phyloP scores from a whole-genome alignment of 1,140 invertebrate species.

The Cherax destructor region DNA sequence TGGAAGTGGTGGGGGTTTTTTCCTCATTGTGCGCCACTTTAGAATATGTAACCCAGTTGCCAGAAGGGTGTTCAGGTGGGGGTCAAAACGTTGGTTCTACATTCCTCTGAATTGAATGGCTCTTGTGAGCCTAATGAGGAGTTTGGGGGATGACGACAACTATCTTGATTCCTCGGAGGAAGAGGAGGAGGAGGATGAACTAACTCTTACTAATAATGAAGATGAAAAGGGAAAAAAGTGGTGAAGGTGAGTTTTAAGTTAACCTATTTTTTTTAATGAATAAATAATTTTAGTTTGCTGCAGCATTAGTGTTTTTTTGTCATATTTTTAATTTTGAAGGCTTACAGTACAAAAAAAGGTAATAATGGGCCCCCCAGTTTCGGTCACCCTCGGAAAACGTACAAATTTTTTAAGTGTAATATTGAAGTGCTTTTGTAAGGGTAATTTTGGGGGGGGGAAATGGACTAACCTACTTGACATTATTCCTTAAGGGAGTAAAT shows the following conservation, averaged over 20 bases:
- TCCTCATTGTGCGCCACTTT: constrained; percentile 67
- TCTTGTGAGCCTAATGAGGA: constrained; percentile 46
- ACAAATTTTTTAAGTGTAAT: too few species aligned
- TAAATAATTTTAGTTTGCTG: too few species aligned
- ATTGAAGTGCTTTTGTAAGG: too few species aligned
- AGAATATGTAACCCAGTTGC: constrained; percentile 70
- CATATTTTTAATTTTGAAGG: too few species aligned
- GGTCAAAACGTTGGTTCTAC: constrained; percentile 37
- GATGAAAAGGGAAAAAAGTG: constrained; percentile 72
- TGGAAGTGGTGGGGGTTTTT: constrained; percentile 42
- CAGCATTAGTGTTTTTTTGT: too few species aligned
- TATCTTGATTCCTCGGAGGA: constrained; percentile 70
- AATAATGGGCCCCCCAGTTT: too few species aligned
- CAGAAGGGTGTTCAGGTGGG: constrained; percentile 68
- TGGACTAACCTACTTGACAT: too few species aligned
- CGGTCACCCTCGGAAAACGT: too few species aligned
- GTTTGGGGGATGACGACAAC: constrained; percentile 70
- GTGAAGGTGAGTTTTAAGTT: constrained; percentile 68
- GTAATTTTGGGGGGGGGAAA: too few species aligned
- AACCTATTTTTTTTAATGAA: too few species aligned
- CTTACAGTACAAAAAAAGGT: too few species aligned
- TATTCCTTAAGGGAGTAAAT: too few species aligned
- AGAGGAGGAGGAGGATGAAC: constrained; percentile 63
- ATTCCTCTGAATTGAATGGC: neutral
- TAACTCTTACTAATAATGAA: constrained; percentile 38